phyloP scores from a whole-genome alignment of 2,113 vertebrate species.

The Rhinogobius similis region DNA sequence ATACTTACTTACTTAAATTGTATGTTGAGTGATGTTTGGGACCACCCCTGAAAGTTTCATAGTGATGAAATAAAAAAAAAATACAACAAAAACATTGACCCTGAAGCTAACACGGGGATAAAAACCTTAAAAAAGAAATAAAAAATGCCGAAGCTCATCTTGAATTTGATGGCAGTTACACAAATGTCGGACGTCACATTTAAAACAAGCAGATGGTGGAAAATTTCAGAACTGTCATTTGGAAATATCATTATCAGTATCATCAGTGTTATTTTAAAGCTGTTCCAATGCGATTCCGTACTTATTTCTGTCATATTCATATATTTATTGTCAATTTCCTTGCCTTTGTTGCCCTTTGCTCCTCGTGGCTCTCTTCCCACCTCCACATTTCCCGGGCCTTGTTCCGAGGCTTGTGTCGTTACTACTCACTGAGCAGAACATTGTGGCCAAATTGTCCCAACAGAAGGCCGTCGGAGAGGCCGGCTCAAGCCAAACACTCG shows the following conservation, averaged over 20 bases:
- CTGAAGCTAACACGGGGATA: too few species aligned
- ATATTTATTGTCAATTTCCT: neutral
- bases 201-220: neutral
- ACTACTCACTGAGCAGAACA: conserved; percentile 23
- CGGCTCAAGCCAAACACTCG: conserved; percentile 8
- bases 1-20: too few species aligned
- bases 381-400: neutral
- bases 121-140: too few species aligned
- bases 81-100: too few species aligned
- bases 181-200: neutral
- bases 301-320: neutral
- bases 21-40: too few species aligned
- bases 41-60: too few species aligned
- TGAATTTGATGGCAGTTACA: neutral
- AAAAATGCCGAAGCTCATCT: too few species aligned
- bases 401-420: conserved; percentile 5
- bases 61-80: too few species aligned
- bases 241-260: neutral
- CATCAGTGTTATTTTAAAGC: too few species aligned
- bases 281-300: too few species aligned
- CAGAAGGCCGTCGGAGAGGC: conserved; percentile 15
- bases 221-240: neutral
- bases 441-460: conserved; percentile 22
- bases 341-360: neutral
- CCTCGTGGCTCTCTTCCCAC: neutral